Evolutionary conservation across 2,113 vertebrate genomes (phyloP).

Genomic region (Callipepla californica): DNA sequence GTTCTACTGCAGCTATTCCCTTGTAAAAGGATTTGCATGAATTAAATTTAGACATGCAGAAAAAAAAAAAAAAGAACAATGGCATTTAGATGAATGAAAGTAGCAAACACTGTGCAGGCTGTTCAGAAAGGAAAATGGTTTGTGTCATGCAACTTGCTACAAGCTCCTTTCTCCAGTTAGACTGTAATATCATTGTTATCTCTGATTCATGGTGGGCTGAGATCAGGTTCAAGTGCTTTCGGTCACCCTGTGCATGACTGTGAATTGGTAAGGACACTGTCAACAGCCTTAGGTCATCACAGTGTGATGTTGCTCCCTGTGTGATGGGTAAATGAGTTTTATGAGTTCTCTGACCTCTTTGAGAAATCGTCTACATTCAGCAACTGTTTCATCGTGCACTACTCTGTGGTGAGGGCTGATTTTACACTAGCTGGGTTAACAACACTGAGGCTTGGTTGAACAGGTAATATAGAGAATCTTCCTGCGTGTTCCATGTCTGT

Average conservation of each 20-base stretch:
- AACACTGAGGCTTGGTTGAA: neutral
- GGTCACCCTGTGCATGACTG: neutral
- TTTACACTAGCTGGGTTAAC: neutral
- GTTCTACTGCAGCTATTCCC: neutral
- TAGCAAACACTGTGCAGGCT: neutral
- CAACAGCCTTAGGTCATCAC: neutral
- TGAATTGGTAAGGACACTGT: neutral
- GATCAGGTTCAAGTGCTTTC: neutral
- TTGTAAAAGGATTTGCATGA: neutral
- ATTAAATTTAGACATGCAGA: neutral
- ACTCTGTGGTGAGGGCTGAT: neutral
- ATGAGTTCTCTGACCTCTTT: neutral
- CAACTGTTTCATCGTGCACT: neutral
- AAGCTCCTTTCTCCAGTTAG: neutral
- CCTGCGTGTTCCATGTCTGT: neutral
- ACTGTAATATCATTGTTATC: neutral
- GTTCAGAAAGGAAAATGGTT: neutral
- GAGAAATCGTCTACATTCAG: neutral
- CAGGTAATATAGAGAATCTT: neutral
- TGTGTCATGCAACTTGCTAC: neutral
- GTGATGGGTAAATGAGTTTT: neutral
- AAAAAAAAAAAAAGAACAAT: neutral
- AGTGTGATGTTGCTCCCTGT: neutral
- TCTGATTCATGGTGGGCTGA: accelerated
- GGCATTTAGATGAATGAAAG: neutral